These are phyloP conservation scores for Acromyrmex charruanus DNA, from an alignment of 1,140 invertebrate species.

Conservation along the genomic window DNA sequence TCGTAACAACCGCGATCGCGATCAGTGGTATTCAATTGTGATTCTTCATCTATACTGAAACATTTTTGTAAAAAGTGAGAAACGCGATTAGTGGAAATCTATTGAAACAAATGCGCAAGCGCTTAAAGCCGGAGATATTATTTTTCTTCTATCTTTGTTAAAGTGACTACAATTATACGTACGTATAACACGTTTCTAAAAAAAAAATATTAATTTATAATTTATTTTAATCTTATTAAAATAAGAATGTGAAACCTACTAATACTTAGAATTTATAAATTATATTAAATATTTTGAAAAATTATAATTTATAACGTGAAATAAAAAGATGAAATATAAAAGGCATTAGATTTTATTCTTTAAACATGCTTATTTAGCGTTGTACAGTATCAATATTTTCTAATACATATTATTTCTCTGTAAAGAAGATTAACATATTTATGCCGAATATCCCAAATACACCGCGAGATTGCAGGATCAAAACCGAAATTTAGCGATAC, in stretches of 20 bases:
- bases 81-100: constrained; percentile 10
- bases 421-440: background rate
- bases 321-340: background rate
- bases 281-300: background rate
- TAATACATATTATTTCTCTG: background rate
- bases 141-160: background rate
- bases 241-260: background rate
- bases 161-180: background rate
- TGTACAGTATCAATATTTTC: background rate
- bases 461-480: constrained; percentile 11
- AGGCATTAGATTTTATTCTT: background rate
- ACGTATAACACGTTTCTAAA: background rate
- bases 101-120: background rate
- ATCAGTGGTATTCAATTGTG: constrained; percentile 80
- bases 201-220: constrained; percentile 5
- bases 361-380: background rate
- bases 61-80: constrained; percentile 4
- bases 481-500: constrained; percentile 63
- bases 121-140: constrained; percentile 1
- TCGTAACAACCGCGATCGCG: constrained; percentile 80
- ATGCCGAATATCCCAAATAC: background rate
- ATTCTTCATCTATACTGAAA: constrained; percentile 64
- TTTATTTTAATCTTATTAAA: background rate
- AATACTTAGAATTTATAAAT: background rate
- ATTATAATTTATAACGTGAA: constrained; percentile 15